Percentiles rank a stretch among this genome's conserved stretches.
phyloP scores from a whole-genome alignment of 2,113 vertebrate genomes.

The Eptesicus fuscus region DNA sequence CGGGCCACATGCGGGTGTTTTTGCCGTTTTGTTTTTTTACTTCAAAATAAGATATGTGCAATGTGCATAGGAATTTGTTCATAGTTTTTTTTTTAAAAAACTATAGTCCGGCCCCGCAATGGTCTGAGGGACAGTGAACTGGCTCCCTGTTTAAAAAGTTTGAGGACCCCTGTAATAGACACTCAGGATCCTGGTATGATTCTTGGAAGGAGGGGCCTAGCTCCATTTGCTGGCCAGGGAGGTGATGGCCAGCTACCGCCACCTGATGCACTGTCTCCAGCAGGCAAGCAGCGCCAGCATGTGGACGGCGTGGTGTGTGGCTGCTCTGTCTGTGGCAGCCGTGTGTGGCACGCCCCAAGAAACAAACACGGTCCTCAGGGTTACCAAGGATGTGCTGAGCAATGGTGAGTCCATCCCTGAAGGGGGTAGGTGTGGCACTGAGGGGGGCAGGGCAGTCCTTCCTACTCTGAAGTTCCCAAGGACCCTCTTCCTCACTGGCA shows the following conservation, averaged over 20 bases:
- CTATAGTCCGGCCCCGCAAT: too few relatives aligned
- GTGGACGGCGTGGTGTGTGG: constrained; percentile 31
- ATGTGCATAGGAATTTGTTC: too few relatives aligned
- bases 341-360: background rate
- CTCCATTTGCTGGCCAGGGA: background rate
- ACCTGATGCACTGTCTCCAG: background rate
- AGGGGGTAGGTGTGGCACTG: fast-evolving
- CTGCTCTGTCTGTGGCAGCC: background rate
- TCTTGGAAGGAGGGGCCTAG: background rate
- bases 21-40: too few relatives aligned
- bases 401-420: constrained; percentile 53
- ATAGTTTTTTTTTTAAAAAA: too few relatives aligned
- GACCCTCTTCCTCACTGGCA: background rate
- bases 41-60: too few relatives aligned
- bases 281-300: constrained; percentile 46
- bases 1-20: too few relatives aligned
- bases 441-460: background rate
- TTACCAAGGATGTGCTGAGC: constrained; percentile 55
- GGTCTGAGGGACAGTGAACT: too few relatives aligned
- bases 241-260: fast-evolving
- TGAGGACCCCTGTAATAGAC: background rate
- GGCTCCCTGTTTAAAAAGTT: too few relatives aligned
- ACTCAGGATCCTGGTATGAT: background rate
- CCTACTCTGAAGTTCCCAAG: background rate
- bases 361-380: constrained; percentile 59